phyloP scores from a whole-genome alignment of 2,888 invertebrate species.

The Operophtera brumata region DNA sequence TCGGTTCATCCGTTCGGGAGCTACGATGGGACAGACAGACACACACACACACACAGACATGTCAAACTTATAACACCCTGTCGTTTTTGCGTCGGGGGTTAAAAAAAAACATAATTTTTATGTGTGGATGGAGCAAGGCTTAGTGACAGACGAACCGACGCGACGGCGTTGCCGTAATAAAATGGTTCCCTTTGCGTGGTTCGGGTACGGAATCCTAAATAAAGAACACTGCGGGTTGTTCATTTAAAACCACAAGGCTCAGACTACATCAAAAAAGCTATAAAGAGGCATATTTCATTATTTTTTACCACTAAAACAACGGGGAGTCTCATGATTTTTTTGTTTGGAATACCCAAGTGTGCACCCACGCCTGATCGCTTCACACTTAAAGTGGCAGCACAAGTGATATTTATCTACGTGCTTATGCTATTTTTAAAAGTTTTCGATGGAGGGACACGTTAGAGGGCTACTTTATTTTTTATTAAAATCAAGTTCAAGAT shows the following conservation, averaged over 20 bases:
- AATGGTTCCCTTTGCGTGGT: too few species aligned
- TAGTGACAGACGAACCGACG: too few species aligned
- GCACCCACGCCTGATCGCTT: slow-evolving; percentile 74
- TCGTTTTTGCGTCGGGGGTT: too few species aligned
- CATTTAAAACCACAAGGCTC: slow-evolving; percentile 61
- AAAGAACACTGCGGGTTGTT: slow-evolving; percentile 49
- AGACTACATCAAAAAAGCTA: slow-evolving; percentile 68
- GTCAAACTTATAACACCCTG: too few species aligned
- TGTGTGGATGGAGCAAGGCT: too few species aligned
- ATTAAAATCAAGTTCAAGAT: slow-evolving; percentile 14
- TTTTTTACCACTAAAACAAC: slow-evolving; percentile 75
- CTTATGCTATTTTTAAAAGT: slow-evolving; percentile 61
- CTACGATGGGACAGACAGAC: too few species aligned
- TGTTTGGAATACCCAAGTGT: slow-evolving; percentile 65
- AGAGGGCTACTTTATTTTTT: slow-evolving; percentile 29
- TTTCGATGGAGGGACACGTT: slow-evolving; percentile 24
- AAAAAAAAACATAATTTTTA: too few species aligned
- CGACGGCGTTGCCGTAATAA: too few species aligned
- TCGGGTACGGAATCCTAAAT: not conserved
- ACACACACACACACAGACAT: too few species aligned
- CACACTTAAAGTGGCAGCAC: slow-evolving; percentile 75
- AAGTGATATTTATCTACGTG: slow-evolving; percentile 62
- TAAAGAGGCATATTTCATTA: slow-evolving; percentile 75
- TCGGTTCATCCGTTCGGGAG: too few species aligned
- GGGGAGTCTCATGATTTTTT: slow-evolving; percentile 73